Conservation (phyloP, 2,113 vertebrate species). For the Cyprinodon brontotheroides region DNA sequence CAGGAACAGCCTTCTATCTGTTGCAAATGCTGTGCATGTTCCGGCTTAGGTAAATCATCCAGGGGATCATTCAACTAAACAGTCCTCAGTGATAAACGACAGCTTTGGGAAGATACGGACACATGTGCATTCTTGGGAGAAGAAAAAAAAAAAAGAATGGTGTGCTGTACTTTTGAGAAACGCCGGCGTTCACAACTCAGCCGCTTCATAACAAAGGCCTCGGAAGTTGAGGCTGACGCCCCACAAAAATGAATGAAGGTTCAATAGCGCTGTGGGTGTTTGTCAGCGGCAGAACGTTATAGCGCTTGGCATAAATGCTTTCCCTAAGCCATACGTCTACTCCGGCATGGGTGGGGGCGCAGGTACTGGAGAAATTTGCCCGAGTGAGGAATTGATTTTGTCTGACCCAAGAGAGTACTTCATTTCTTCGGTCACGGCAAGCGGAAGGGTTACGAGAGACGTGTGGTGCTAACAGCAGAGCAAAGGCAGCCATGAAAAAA, state of each 20-base stretch:
- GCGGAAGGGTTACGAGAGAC: slow-evolving; percentile 59
- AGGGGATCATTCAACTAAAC: slow-evolving; percentile 74
- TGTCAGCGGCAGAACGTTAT: slow-evolving; percentile 73
- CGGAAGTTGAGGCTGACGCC: slow-evolving; percentile 70
- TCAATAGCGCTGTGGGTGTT: slow-evolving; percentile 70
- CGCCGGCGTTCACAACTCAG: slow-evolving; percentile 52
- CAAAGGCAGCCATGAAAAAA: slow-evolving; percentile 75
- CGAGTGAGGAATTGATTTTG: slow-evolving; percentile 81
- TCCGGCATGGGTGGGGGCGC: slow-evolving; percentile 62
- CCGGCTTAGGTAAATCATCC: slow-evolving; percentile 66
- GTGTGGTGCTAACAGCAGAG: slow-evolving; percentile 74
- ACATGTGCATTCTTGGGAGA: slow-evolving; percentile 39
- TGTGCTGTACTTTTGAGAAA: slow-evolving; percentile 56
- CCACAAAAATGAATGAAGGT: slow-evolving; percentile 74
- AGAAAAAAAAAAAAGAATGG: not conserved
- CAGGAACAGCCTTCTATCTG: slow-evolving; percentile 60
- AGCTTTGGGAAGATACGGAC: slow-evolving; percentile 61
- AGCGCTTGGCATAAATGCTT: slow-evolving; percentile 65
- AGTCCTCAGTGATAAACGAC: slow-evolving; percentile 69
- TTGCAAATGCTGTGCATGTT: slow-evolving; percentile 69
- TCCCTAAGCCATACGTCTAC: slow-evolving; percentile 67
- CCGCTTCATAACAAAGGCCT: slow-evolving; percentile 70
- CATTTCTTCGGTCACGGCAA: slow-evolving; percentile 70
- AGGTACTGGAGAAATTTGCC: slow-evolving; percentile 73
- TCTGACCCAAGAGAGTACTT: slow-evolving; percentile 79